phyloP scores from a whole-genome alignment of 1,140 invertebrate genomes.

The Calliopsis andreniformis region DNA sequence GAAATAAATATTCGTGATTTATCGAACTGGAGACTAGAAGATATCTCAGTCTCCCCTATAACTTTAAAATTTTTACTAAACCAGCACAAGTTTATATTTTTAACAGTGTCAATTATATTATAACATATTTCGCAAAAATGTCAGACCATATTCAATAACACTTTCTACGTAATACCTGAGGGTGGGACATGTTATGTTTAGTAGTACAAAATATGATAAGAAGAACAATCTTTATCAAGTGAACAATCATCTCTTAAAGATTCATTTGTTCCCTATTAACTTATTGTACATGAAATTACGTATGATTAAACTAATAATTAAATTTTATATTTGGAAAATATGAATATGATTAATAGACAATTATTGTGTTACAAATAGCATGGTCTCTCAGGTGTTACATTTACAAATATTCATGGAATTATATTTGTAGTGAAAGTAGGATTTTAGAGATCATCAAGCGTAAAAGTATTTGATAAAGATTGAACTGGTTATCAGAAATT shows the following conservation, averaged over 20 bases:
- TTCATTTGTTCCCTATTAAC: background rate
- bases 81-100: slow-evolving; percentile 64
- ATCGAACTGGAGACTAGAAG: slow-evolving; percentile 74
- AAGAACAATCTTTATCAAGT: slow-evolving; percentile 74
- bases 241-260: slow-evolving; percentile 4
- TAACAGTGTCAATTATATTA: slow-evolving; percentile 66
- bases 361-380: slow-evolving; percentile 12
- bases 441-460: slow-evolving; percentile 16
- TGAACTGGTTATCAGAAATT: slow-evolving; percentile 63
- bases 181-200: slow-evolving; percentile 49
- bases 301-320: background rate
- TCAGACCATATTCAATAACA: slow-evolving; percentile 58
- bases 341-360: background rate
- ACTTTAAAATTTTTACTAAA: slow-evolving; percentile 68
- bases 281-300: background rate
- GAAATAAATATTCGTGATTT: slow-evolving; percentile 77
- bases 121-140: slow-evolving; percentile 58
- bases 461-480: slow-evolving; percentile 71
- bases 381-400: background rate
- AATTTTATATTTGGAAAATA: slow-evolving; percentile 10
- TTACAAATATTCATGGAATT: background rate
- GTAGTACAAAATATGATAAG: slow-evolving; percentile 60
- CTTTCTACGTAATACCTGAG: slow-evolving; percentile 52
- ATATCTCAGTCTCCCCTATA: slow-evolving; percentile 70
- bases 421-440: slow-evolving; percentile 6